Evolutionary conservation across 1,140 invertebrate species (phyloP), one percentile per base, ranked within the genome.

Genomic region (Tetranychus cinnabarinus): DNA sequence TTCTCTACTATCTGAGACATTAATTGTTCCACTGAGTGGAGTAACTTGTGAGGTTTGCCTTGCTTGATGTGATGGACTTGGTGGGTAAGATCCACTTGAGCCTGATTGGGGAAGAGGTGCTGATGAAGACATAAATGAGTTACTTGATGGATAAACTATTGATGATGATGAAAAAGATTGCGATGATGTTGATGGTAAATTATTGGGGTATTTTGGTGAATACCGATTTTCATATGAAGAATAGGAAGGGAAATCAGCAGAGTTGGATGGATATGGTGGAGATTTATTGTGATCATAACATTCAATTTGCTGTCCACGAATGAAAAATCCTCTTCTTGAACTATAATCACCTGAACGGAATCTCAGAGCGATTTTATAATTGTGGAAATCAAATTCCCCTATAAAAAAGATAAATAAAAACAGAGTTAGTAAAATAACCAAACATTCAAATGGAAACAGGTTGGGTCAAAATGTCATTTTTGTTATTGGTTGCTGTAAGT

Each of bases 281-380:
- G 55, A 39, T n/a, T 23, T 39, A 10, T 36, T 50, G 8, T 46
- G 50, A 7, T 31, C 31, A 15, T 35, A 35, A 55, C 68, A 69
- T 39, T 68, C 66, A 1, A 69, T 55, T 39, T 69, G 68, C 34
- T 66, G 60, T 8, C 65, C 65, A 57, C 61, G 52, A 33, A 69
- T 63, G 12, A 63, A 47, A 39, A 69, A 69, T 37, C 68, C 68
- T 1, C 62, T 58, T 37, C 63, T 55, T 0, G 63, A 60, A 12
- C 63, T 58, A 10, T 62, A 61, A 1, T 61, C 54, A 63, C 69
- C 66, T 12, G 66, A 64, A 33, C 63, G 64, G 45, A 69, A 68
- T 54, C 60, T 63, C 15, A 69, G 56, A 34, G 62, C 60, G 1
- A 62, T 63, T 36, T 69, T 65, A 33, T 64, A 62, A 23, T 65